Conservation (phyloP, 2,113 vertebrate species). For the Heloderma charlesbogerti region DNA sequence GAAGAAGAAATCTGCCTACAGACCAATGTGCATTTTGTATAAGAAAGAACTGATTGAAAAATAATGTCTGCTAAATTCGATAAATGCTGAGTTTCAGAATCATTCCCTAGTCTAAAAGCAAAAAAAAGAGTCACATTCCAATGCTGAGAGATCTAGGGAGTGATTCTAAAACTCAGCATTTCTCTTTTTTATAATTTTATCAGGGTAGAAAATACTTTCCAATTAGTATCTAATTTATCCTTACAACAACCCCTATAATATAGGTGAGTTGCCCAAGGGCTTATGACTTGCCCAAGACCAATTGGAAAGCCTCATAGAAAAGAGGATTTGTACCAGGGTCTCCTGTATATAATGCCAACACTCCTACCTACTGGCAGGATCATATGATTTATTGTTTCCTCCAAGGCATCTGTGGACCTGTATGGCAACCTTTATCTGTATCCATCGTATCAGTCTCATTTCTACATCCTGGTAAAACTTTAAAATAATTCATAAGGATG, state of each 20-base stretch:
- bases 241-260: not conserved
- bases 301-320: not conserved
- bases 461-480: not conserved
- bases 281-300: not conserved
- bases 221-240: not conserved
- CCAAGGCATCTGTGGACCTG: not conserved
- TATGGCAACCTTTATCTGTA: not conserved
- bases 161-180: not conserved
- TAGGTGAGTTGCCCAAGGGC: no score
- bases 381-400: not conserved
- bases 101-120: not conserved
- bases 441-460: not conserved
- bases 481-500: not conserved
- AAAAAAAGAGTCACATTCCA: not conserved
- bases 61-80: not conserved
- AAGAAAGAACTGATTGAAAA: not conserved
- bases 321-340: not conserved
- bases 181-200: not conserved
- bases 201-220: not conserved
- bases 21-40: not conserved
- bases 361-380: not conserved
- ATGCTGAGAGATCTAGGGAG: no score
- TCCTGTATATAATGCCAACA: not conserved
- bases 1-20: not conserved
- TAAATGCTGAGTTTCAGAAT: no score